These are phyloP conservation scores for Megalops cyprinoides DNA, from an alignment of 2,797 vertebrate species.

Conservation along the genomic window DNA sequence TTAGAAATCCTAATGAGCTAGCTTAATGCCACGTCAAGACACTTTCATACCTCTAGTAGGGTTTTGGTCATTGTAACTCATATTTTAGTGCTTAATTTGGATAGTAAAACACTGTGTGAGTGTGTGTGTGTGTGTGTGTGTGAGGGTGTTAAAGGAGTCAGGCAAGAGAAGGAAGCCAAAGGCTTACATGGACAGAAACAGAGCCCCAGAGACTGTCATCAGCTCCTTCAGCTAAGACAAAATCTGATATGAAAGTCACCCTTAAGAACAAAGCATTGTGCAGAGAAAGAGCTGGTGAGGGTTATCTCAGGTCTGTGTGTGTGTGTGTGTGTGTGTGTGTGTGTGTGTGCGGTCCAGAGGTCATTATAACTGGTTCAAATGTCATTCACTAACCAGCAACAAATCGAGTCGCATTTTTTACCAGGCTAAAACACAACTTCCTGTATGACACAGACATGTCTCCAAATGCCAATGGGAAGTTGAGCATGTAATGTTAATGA, in stretches of 20 bases:
- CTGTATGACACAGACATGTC: not conserved
- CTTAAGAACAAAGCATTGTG: not conserved
- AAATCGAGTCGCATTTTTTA: not conserved
- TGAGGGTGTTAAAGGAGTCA: not conserved
- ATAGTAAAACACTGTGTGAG: not conserved
- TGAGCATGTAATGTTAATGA: not conserved
- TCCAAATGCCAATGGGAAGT: not conserved
- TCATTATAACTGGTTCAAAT: conserved; percentile 1
- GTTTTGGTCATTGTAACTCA: not conserved
- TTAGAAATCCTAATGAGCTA: not conserved
- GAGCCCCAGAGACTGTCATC: not conserved
- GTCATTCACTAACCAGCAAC: not conserved
- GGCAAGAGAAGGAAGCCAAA: not conserved
- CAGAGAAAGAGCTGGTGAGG: not conserved
- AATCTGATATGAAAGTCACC: conserved; percentile 6
- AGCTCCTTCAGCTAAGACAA: not conserved
- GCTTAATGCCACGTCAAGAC: not conserved
- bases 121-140: too few species aligned
- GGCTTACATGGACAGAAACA: not conserved
- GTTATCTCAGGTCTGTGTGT: not conserved
- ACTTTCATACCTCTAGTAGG: not conserved
- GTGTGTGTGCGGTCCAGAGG: not conserved
- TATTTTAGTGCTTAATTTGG: too few species aligned
- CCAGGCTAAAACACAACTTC: not conserved
- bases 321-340: not conserved